A percentile compares a stretch with the other conserved stretches of the same genome.
Conservation (phyloP, 92 coral and sea anemone species). For the Metridium senile region DNA sequence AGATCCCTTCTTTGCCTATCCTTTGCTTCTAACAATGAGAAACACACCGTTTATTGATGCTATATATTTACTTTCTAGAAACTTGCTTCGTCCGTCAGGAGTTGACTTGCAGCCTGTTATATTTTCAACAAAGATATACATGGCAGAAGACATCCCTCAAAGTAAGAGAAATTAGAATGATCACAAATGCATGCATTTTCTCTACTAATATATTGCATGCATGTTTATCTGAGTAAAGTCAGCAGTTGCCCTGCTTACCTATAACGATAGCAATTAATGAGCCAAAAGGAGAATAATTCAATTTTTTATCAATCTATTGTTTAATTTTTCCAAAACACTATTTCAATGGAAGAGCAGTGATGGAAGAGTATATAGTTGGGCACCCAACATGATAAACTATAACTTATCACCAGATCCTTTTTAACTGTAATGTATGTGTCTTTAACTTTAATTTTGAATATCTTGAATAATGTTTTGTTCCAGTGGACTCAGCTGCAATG, state of each 20-base stretch:
- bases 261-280: too few species aligned
- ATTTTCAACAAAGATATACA: conserved; percentile 74
- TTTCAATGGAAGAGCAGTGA: too few species aligned
- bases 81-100: conserved; percentile 87
- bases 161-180: conserved; percentile 49
- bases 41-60: too few species aligned
- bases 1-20: too few species aligned
- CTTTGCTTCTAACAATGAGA: too few species aligned
- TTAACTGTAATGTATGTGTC: background rate
- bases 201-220: background rate
- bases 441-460: background rate
- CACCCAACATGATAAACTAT: too few species aligned
- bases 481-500: conserved; percentile 89
- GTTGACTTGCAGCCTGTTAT: conserved; percentile 88
- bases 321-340: background rate
- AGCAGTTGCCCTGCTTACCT: too few species aligned
- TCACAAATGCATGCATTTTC: background rate
- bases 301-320: too few species aligned
- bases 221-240: too few species aligned
- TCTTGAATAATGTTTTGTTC: background rate
- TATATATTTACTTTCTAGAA: conserved; percentile 55
- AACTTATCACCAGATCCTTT: too few species aligned
- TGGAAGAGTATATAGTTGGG: too few species aligned
- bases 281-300: too few species aligned
- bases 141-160: conserved; percentile 94